Conservation (phyloP, 2,888 invertebrate species). For the Caenorhabditis wallacei region DNA sequence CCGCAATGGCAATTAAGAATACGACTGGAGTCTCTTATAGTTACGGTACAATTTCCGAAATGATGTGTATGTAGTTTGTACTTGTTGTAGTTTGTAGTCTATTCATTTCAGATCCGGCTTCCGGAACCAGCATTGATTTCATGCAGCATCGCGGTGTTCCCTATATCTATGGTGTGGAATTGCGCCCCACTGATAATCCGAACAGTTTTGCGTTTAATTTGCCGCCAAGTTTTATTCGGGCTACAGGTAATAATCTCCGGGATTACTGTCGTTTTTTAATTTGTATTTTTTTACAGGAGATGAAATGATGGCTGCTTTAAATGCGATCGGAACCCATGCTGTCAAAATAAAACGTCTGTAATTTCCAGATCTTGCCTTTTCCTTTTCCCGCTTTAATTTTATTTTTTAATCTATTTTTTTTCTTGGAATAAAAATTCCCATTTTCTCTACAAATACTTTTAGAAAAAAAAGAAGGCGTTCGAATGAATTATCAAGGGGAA, state of each 20-base stretch:
- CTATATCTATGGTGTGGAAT: constrained; percentile 80
- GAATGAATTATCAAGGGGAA: background rate
- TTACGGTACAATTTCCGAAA: constrained; percentile 81
- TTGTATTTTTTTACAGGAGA: constrained; percentile 65
- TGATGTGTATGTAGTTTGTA: constrained; percentile 78
- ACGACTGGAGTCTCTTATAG: constrained; percentile 78
- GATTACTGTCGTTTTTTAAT: background rate
- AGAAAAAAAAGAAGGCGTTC: background rate
- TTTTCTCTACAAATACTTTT: constrained; percentile 2
- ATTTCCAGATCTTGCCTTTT: constrained; percentile 9
- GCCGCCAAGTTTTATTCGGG: constrained; percentile 75
- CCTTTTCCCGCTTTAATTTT: constrained; percentile 13
- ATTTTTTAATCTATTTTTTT: constrained; percentile 15
- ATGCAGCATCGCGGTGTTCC: constrained; percentile 81
- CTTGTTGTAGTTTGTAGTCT: background rate
- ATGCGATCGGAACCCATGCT: constrained; percentile 74
- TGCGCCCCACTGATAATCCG: constrained; percentile 76
- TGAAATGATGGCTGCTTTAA: constrained; percentile 75
- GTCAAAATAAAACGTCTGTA: constrained; percentile 66
- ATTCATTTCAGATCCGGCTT: constrained; percentile 79
- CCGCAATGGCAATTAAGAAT: constrained; percentile 79
- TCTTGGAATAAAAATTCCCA: background rate
- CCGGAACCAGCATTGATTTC: constrained; percentile 82
- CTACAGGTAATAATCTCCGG: constrained; percentile 69
- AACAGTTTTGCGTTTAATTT: constrained; percentile 76